A percentile compares a stretch with the other conserved stretches of the same genome.
Conservation (phyloP, 2,888 invertebrate genomes). For the Pegoplata infirma region DNA sequence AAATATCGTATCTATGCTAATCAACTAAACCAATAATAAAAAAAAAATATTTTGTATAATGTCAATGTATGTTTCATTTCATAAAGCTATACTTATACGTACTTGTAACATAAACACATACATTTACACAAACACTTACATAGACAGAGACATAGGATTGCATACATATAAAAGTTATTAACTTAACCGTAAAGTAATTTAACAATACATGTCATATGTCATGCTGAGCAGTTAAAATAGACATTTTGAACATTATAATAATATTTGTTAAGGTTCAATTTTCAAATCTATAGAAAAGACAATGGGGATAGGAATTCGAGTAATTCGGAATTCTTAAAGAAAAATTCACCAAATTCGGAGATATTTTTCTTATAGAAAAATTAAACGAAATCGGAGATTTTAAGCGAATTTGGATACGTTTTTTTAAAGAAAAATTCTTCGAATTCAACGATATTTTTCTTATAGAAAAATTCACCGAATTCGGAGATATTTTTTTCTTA, state of each 20-base stretch:
- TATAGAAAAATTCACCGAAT: no score
- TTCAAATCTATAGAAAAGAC: neutral
- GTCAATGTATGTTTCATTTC: neutral
- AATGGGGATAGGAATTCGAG: no score
- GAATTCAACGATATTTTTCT: no score
- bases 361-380: no score
- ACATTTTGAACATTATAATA: conserved; percentile 38
- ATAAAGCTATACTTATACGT: neutral
- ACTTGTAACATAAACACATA: neutral
- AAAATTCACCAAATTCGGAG: no score
- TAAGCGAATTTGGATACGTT: no score
- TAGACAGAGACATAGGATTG: no score
- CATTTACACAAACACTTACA: neutral
- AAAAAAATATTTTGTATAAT: neutral
- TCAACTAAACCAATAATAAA: conserved; percentile 6
- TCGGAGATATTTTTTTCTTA: no score
- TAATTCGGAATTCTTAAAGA: no score
- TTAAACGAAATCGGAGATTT: no score
- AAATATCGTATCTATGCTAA: conserved; percentile 1
- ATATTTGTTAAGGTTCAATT: conserved; percentile 28
- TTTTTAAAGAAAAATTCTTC: no score
- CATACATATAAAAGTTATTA: conserved; percentile 29
- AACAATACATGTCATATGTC: conserved; percentile 59
- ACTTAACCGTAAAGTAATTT: conserved; percentile 51
- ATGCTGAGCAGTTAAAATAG: conserved; percentile 45